These are phyloP conservation scores for Pteruthius melanotis DNA, from an alignment of 2,113 vertebrate species.

Conservation along the genomic window DNA sequence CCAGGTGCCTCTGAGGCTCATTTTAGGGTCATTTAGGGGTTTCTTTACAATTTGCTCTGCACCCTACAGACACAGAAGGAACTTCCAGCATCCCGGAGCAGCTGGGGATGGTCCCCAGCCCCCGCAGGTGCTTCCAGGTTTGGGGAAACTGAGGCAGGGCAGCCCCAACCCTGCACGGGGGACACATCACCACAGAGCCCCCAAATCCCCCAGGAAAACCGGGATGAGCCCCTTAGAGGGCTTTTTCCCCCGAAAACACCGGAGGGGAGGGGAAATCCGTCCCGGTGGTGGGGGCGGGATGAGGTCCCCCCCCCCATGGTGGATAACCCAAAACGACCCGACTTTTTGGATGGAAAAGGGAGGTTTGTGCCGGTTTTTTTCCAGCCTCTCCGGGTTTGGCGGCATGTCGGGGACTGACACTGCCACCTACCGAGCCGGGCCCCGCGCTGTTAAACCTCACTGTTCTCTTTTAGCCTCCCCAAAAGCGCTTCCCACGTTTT, in stretches of 20 bases:
- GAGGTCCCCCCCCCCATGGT: fast-evolving
- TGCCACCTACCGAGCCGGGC: background rate
- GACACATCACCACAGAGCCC: fast-evolving
- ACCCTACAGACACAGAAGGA: fast-evolving
- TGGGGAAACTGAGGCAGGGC: background rate
- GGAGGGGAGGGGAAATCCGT: background rate
- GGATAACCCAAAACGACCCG: background rate
- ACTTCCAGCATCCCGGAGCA: fast-evolving
- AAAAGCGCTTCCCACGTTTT: background rate
- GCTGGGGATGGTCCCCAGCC: background rate
- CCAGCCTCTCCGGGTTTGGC: fast-evolving
- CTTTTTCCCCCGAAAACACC: background rate
- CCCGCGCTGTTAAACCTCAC: fast-evolving
- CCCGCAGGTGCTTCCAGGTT: fast-evolving
- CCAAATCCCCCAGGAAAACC: background rate
- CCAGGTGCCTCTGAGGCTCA: fast-evolving
- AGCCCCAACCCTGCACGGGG: fast-evolving
- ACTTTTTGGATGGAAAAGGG: background rate
- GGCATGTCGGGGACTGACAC: background rate
- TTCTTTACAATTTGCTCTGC: background rate
- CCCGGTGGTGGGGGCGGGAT: fast-evolving
- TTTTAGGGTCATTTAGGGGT: background rate
- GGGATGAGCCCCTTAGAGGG: fast-evolving
- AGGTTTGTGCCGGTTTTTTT: fast-evolving
- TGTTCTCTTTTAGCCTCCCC: background rate